phyloP scores from a whole-genome alignment of 2,888 invertebrate genomes.

The Drosophila niveifrons region DNA sequence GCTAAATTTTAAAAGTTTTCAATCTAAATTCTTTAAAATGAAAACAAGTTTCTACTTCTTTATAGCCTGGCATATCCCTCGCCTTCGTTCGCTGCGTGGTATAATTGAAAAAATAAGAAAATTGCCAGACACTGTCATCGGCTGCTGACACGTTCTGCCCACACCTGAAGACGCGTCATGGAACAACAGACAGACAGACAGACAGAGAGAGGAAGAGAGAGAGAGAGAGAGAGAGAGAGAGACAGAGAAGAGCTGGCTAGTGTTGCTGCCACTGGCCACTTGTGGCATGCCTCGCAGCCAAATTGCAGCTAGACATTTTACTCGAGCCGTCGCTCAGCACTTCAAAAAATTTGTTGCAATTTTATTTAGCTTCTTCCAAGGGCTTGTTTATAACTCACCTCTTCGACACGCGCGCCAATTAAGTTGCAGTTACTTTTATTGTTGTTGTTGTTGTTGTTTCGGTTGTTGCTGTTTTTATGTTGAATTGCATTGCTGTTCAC shows the following conservation, averaged over 20 bases:
- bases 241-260: not conserved
- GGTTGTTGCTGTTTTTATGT: conserved; percentile 38
- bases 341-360: conserved; percentile 28
- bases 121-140: conserved; percentile 30
- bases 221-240: too few species aligned
- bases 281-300: conserved; percentile 76
- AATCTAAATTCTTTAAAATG: too few species aligned
- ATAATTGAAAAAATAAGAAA: conserved; percentile 39
- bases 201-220: too few species aligned
- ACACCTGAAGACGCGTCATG: conserved; percentile 34
- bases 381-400: conserved; percentile 57
- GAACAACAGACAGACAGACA: not conserved
- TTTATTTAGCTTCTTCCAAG: conserved; percentile 23
- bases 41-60: not conserved
- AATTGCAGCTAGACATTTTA: conserved; percentile 57
- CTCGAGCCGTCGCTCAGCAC: conserved; percentile 17
- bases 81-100: not conserved
- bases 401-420: conserved; percentile 70
- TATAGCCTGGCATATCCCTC: not conserved
- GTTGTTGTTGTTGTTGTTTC: conserved; percentile 23
- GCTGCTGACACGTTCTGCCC: conserved; percentile 49
- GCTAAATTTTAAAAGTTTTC: too few species aligned
- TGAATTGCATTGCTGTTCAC: conserved; percentile 48
- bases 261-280: conserved; percentile 52
- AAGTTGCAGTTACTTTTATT: conserved; percentile 43